Evolutionary conservation across 2,888 invertebrate genomes (phyloP).

Genomic region (Anthophora plumipes): DNA sequence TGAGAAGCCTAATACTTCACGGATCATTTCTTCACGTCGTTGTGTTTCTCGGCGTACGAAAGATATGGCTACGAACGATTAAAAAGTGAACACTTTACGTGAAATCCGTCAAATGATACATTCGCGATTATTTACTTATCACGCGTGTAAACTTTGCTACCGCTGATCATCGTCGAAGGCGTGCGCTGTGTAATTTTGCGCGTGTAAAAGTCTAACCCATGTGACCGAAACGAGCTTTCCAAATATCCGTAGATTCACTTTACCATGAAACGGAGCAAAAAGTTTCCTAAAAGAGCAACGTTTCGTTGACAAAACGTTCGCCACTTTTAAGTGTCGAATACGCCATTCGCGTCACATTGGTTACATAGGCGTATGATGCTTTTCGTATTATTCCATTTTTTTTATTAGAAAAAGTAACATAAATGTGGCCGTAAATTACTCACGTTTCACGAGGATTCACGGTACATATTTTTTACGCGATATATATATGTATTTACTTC

Average conservation of each 20-base stretch:
- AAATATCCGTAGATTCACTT: constrained; percentile 8
- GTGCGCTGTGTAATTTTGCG: constrained; percentile 47
- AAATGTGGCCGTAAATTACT: not conserved
- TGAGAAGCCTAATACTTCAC: constrained; percentile 42
- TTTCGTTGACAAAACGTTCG: not conserved
- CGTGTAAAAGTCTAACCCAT: constrained; percentile 43
- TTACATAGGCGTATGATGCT: not conserved
- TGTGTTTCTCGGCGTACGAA: not conserved
- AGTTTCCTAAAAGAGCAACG: not conserved
- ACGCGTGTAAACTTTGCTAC: constrained; percentile 27
- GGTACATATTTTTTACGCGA: too few species aligned
- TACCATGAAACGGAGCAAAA: too few species aligned
- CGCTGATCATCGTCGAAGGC: constrained; percentile 39
- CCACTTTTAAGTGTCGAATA: not conserved
- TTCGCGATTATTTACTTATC: constrained; percentile 30
- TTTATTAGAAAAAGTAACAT: not conserved
- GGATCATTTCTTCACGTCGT: constrained; percentile 26
- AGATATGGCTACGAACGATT: not conserved
- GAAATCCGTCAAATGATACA: not conserved
- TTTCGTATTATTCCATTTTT: not conserved
- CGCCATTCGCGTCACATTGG: constrained; percentile 16
- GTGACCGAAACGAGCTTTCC: constrained; percentile 33
- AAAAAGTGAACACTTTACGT: constrained; percentile 4
- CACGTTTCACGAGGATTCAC: not conserved
- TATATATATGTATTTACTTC: not conserved